phyloP scores from a whole-genome alignment of 1,140 invertebrate genomes.

The Himalopsyche phryganea region DNA sequence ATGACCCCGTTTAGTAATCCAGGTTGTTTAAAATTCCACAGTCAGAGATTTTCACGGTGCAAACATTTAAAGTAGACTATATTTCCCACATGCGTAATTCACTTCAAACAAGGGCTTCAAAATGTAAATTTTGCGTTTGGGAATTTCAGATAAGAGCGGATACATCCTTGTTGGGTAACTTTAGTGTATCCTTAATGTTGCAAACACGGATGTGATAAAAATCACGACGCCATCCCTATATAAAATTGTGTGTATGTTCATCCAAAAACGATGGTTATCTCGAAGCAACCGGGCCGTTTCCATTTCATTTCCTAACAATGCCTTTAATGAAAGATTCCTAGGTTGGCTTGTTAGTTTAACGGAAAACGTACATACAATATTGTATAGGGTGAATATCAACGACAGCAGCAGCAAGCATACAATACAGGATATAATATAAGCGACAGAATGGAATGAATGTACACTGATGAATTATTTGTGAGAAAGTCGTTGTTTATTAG shows the following conservation, averaged over 20 bases:
- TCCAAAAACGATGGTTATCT: constrained; percentile 19
- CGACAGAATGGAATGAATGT: too few relatives aligned
- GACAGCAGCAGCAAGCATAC: too few relatives aligned
- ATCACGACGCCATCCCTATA: constrained; percentile 17
- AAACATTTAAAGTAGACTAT: too few relatives aligned
- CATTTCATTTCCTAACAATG: constrained; percentile 26
- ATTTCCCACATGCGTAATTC: constrained; percentile 21
- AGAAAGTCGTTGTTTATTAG: too few relatives aligned
- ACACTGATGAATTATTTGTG: too few relatives aligned
- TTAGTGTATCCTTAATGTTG: constrained; percentile 9
- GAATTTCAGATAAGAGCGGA: constrained; percentile 24
- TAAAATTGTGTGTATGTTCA: constrained; percentile 13
- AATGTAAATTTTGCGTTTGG: constrained; percentile 34
- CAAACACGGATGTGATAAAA: constrained; percentile 27
- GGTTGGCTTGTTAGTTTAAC: constrained; percentile 15
- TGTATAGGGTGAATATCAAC: not conserved
- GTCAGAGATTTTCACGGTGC: too few relatives aligned
- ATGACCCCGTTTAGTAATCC: too few relatives aligned
- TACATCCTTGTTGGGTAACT: constrained; percentile 8
- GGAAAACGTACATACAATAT: not conserved
- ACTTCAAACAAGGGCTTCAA: constrained; percentile 19
- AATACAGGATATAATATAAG: too few relatives aligned
- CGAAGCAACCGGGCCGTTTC: constrained; percentile 7
- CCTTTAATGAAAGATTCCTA: constrained; percentile 20
- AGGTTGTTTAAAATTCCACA: too few relatives aligned